These are phyloP conservation scores for Phytoseiulus persimilis DNA, from an alignment of 2,888 invertebrate species.

Conservation along the genomic window DNA sequence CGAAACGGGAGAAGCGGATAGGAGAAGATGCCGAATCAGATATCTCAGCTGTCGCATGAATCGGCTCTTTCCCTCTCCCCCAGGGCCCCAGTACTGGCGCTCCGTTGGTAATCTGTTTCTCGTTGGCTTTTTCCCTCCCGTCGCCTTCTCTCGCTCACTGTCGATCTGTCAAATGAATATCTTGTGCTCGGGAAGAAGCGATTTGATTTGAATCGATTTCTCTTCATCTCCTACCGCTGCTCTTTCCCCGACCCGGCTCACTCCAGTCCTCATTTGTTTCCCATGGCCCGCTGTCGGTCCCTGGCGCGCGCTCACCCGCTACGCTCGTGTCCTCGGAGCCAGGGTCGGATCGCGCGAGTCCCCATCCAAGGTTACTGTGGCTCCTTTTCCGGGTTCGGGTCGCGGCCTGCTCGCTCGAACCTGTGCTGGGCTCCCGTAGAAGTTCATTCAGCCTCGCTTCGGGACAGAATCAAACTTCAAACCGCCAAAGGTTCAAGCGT, in stretches of 20 bases:
- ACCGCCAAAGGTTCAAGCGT: too few relatives aligned
- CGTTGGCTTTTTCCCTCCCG: not conserved
- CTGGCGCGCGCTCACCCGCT: not conserved
- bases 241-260: not conserved
- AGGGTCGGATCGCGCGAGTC: not conserved
- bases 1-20: not conserved
- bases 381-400: too few relatives aligned
- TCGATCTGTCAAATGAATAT: conserved; percentile 5
- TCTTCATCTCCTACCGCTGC: not conserved
- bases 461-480: too few relatives aligned
- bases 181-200: not conserved
- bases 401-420: too few relatives aligned
- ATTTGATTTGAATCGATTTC: not conserved
- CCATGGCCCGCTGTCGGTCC: not conserved
- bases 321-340: not conserved
- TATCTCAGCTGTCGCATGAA: conserved; percentile 5
- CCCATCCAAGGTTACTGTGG: too few relatives aligned
- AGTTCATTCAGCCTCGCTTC: too few relatives aligned
- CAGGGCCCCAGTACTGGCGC: not conserved
- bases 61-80: not conserved
- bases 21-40: not conserved
- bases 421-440: too few relatives aligned
- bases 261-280: not conserved
- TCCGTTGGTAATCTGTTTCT: not conserved
- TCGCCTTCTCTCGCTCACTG: not conserved